A percentile compares a stretch with the other conserved stretches of the same genome.
These are phyloP conservation scores for Myopa testacea DNA, from an alignment of 2,888 invertebrate species.

Conservation along the genomic window DNA sequence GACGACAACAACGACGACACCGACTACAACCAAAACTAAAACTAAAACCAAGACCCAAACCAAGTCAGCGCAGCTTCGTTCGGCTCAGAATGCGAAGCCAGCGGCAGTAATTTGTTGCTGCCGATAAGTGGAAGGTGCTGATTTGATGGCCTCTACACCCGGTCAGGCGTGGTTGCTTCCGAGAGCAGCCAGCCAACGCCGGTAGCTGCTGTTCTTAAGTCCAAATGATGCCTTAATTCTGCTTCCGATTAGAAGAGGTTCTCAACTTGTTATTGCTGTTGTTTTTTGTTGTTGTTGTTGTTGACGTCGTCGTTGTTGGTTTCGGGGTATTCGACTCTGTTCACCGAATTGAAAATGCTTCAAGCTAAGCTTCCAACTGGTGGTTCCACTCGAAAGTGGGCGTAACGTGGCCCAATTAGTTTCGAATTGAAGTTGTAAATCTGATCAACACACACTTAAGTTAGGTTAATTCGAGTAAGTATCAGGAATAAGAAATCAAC, in stretches of 20 bases:
- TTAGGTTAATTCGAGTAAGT: no score
- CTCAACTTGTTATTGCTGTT: background rate
- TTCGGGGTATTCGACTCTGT: slow-evolving; percentile 1
- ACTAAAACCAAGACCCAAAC: background rate
- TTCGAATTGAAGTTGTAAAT: no score
- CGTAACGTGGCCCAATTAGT: no score
- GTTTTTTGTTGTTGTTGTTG: background rate
- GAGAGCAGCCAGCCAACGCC: slow-evolving; percentile 12
- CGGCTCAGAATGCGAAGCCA: slow-evolving; percentile 31
- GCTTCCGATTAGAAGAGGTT: slow-evolving; percentile 3
- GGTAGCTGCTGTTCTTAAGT: slow-evolving; percentile 40
- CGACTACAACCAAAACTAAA: background rate
- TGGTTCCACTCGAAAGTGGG: no score
- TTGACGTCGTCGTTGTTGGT: background rate
- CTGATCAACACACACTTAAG: no score
- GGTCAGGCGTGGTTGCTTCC: background rate
- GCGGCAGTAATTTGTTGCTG: slow-evolving; percentile 43
- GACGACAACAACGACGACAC: background rate
- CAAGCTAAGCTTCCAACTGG: no score
- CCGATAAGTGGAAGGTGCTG: slow-evolving; percentile 46
- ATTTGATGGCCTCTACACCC: slow-evolving; percentile 42
- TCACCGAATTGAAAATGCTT: slow-evolving; percentile 13
- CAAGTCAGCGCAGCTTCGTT: background rate
- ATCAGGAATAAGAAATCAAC: no score
- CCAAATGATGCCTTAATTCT: slow-evolving; percentile 47